Evolutionary conservation across 1,140 invertebrate genomes (phyloP), one percentile per base, ranked within the genome.

Genomic region (Rhyzopertha dominica): DNA sequence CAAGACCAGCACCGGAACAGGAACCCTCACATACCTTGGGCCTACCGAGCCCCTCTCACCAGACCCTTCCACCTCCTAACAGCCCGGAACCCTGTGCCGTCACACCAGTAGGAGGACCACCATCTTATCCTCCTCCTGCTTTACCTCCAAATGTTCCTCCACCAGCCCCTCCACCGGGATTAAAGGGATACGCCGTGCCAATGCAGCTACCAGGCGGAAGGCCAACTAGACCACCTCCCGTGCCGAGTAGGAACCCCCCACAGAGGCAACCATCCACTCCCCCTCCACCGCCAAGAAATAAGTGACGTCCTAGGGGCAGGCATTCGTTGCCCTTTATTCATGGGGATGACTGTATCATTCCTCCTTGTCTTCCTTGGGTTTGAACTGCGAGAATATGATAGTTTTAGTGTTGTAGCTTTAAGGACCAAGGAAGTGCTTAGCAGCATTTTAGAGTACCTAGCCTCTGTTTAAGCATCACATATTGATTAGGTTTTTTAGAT

Each of bases 41-140:
- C 22, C 14, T 37, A 5, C 23, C 3, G 19, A 10, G 35, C 12
- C 23, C 24, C 14, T 28, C 34, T 12, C 30, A 14, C 9, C 17
- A 40, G 19, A 4, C 28, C 7, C 18, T 31, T 5, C 44, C 46
- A 10, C 49, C 50, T 14, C 47, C 54, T 0, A 22, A 25, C 8
- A 49, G 45, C 22, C 51, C 52, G 2, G 57, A 64, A 23, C 47
- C 62, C 10, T 58, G 60, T 5, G 49, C 59, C 1, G 50, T 65
- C 1, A 65, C 64, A 18, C 64, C 64, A 1, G 34, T 56, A 1
- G 58, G 58, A 12, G 64, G 64, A 16, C 64, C 64, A 3, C 64
- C 64, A 1, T 42, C 58, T 8, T 66, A 66, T 46, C 63, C 63
- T 1, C 66, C 62, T 12, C 65, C 65, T 0, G 63, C 58, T 2